Conservation (phyloP, 1,140 invertebrate genomes). For the Drosophila pseudoobscura region DNA sequence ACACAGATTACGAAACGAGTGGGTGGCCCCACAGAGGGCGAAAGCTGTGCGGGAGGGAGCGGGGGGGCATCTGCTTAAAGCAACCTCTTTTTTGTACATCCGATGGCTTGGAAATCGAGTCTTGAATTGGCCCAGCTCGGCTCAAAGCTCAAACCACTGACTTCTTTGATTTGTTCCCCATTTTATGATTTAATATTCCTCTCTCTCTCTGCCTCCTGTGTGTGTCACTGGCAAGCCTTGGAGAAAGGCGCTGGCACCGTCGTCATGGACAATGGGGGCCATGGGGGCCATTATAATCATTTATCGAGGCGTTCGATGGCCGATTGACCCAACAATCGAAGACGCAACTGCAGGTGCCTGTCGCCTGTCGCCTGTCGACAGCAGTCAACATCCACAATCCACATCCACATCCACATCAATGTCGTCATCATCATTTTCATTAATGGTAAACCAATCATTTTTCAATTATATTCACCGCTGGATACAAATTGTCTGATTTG, state of each 20-base stretch:
- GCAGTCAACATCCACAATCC: constrained; percentile 32
- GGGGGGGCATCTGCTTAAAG: constrained; percentile 1
- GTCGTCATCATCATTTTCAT: constrained; percentile 77
- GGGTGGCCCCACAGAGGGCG: constrained; percentile 2
- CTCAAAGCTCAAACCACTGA: too few species aligned
- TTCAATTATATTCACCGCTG: constrained; percentile 82
- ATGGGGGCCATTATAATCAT: background rate
- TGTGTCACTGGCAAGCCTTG: too few species aligned
- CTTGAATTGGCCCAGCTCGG: too few species aligned
- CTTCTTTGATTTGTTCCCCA: too few species aligned
- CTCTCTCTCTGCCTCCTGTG: too few species aligned
- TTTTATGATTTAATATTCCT: too few species aligned
- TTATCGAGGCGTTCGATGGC: constrained; percentile 42
- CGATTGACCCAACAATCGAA: constrained; percentile 73
- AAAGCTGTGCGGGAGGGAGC: background rate
- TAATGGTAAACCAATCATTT: constrained; percentile 82
- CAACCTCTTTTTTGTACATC: too few species aligned
- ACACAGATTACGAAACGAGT: constrained; percentile 66
- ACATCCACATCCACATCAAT: constrained; percentile 4
- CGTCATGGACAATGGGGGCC: too few species aligned
- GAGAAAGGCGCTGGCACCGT: too few species aligned
- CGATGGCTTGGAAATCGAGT: too few species aligned
- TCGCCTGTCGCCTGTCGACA: too few species aligned
- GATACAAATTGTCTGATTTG: constrained; percentile 83
- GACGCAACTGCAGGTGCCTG: constrained; percentile 69